Percentiles rank a stretch among this genome's conserved stretches.
Conservation (phyloP, 2,888 invertebrate genomes). For the Urechis unicinctus region DNA sequence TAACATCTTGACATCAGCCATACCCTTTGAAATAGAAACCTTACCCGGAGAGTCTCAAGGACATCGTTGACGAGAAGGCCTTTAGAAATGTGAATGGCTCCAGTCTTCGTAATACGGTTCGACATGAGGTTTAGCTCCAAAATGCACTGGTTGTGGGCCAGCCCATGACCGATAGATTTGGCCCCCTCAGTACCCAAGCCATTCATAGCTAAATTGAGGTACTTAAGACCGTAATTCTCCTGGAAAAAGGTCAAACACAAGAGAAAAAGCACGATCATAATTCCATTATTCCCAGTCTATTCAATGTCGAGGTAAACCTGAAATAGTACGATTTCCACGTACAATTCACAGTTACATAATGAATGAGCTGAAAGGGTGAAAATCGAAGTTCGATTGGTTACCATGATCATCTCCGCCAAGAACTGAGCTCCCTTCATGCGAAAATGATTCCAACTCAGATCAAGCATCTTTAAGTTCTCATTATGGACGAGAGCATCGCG, state of each 20-base stretch:
- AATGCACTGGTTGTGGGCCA: slow-evolving; percentile 33
- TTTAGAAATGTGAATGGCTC: slow-evolving; percentile 28
- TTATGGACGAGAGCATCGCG: slow-evolving; percentile 33
- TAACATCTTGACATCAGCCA: no score
- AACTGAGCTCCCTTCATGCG: slow-evolving; percentile 27
- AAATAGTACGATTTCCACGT: neutral
- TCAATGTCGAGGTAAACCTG: no score
- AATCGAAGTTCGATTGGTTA: no score
- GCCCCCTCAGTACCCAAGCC: slow-evolving; percentile 36
- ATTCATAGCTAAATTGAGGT: slow-evolving; percentile 35
- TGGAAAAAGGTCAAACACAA: no score
- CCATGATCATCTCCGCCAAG: slow-evolving; percentile 33
- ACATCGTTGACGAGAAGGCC: slow-evolving; percentile 29
- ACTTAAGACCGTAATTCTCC: slow-evolving; percentile 36
- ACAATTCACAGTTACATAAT: neutral
- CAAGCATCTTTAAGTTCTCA: slow-evolving; percentile 29
- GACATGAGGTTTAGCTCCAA: slow-evolving; percentile 33
- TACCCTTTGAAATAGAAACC: no score
- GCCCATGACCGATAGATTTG: slow-evolving; percentile 29
- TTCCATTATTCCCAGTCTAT: no score
- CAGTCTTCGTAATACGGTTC: slow-evolving; percentile 35
- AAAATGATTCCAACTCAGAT: slow-evolving; percentile 41
- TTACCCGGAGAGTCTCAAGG: slow-evolving; percentile 16
- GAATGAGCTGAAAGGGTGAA: no score
- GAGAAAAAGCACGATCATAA: no score